A percentile compares a stretch with the other conserved stretches of the same genome.
These are phyloP conservation scores for Abrostola triplasia DNA, from an alignment of 2,888 invertebrate species.

Conservation along the genomic window DNA sequence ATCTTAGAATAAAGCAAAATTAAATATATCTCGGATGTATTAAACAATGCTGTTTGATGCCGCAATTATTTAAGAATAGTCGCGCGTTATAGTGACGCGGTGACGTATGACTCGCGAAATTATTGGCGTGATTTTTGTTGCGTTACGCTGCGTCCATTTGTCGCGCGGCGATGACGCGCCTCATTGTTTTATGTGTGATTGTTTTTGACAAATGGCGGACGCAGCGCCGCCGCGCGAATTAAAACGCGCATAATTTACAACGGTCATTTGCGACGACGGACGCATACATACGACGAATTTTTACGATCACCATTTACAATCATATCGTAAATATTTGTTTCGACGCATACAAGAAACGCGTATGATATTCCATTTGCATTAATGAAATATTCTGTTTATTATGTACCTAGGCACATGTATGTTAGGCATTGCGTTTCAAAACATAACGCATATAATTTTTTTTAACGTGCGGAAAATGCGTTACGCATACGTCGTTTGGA, in stretches of 20 bases:
- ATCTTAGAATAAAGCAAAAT: constrained; percentile 7
- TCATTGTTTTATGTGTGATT: constrained; percentile 78
- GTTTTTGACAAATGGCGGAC: constrained; percentile 77
- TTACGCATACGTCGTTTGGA: no score
- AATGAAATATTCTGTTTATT: no score
- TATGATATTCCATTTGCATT: neutral
- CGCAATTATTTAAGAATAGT: constrained; percentile 40
- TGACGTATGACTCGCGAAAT: constrained; percentile 49
- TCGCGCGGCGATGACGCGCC: constrained; percentile 67
- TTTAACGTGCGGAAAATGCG: no score
- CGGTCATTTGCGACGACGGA: constrained; percentile 61
- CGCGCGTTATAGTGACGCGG: constrained; percentile 21
- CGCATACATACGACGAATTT: constrained; percentile 48
- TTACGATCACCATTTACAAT: constrained; percentile 26
- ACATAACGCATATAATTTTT: no score
- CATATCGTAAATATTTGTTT: constrained; percentile 12
- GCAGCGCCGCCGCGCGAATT: constrained; percentile 61
- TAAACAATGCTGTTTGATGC: constrained; percentile 12
- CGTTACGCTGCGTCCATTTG: constrained; percentile 47
- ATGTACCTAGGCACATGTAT: no score
- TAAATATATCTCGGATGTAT: neutral
- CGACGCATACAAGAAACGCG: neutral
- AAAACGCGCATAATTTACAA: constrained; percentile 74
- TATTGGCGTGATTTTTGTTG: constrained; percentile 48
- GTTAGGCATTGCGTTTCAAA: no score